Base-by-base conservation (phyloP, 2,888 invertebrate species). In the Eucera pruinosa region DNA sequence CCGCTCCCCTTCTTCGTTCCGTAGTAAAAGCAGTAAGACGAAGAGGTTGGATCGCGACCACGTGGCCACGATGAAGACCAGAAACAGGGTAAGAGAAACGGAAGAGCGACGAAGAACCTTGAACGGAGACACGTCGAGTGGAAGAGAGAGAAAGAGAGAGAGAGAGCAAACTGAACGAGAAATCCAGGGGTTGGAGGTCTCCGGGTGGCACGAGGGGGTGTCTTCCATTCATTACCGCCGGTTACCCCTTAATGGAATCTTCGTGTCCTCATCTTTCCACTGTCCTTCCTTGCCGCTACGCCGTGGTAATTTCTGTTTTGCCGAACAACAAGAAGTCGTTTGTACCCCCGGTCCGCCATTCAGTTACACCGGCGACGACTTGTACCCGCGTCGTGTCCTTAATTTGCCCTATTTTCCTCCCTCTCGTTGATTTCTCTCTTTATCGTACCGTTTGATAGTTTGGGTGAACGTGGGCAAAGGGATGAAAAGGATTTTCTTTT, bases 201-300 rank as follows among this genome's bases (percentile, higher is more conserved):
- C 72, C 68, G 83, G 83, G 82, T 80, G 82, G 80, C 57, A 68
- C 73, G 80, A 75, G 72, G 80, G 81, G 88, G 86, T 88, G 88
- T 88, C 89, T 90, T 91, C 88, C 91, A 91, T 91, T 91, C 91
- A 91, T 91, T 91, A 91, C 89, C 88, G 83, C 89, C 87, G 85
- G 89, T 90, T 90, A 88, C 88, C 80, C 88, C 89, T 88, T 91
- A 91, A 91, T 91, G 91, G 91, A 90, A 90, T 91, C 91, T 90
- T 89, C 90, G 88, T 90, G 90, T 91, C 88, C 88, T 90, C 90
- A 88, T 90, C 90, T 87, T 87, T 87, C 86, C 83, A 78, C 83
- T 84, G 88, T 86, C 86, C 86, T 83, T 76, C 78, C 78, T 70
- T 60, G 64, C 68, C 75, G 73, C 80, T 85, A 77, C 84, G 80